Conservation (phyloP, 2,888 invertebrate genomes). For the Caprella mutica region DNA sequence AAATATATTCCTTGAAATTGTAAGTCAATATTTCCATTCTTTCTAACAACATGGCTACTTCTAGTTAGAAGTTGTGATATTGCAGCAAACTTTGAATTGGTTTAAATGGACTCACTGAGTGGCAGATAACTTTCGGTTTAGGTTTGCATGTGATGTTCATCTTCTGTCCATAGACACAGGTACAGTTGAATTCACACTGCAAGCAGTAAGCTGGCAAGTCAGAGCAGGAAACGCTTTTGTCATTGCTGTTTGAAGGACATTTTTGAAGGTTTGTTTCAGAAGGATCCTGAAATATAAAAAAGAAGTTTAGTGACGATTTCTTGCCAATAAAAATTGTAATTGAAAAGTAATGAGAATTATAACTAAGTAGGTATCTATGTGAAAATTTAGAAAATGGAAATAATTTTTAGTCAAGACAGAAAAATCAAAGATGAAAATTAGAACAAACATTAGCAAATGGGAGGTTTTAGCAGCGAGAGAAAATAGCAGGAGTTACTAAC, state of each 20-base stretch:
- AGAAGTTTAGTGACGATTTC: too few species aligned
- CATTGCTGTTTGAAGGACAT: not conserved
- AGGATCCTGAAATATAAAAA: too few species aligned
- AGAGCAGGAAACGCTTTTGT: slow-evolving; percentile 36
- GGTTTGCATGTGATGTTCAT: slow-evolving; percentile 40
- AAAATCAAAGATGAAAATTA: too few species aligned
- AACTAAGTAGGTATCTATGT: too few species aligned
- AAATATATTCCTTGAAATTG: not conserved
- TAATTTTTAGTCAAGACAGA: too few species aligned
- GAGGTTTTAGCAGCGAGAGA: too few species aligned
- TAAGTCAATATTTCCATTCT: not conserved
- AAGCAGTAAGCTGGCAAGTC: slow-evolving; percentile 41
- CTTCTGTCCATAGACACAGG: slow-evolving; percentile 42
- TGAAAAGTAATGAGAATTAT: too few species aligned
- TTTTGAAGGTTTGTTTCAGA: too few species aligned
- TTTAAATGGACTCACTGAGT: slow-evolving; percentile 30
- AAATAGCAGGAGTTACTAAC: too few species aligned
- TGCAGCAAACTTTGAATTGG: not conserved
- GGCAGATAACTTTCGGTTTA: slow-evolving; percentile 37
- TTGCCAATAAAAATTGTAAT: too few species aligned
- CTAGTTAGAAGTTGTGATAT: not conserved
- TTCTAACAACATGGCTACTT: not conserved
- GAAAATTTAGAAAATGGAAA: too few species aligned
- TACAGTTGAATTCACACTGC: slow-evolving; percentile 40
- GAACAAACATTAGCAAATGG: too few species aligned